phyloP scores from a whole-genome alignment of 2,113 vertebrate genomes.

The Hiodon tergisus region DNA sequence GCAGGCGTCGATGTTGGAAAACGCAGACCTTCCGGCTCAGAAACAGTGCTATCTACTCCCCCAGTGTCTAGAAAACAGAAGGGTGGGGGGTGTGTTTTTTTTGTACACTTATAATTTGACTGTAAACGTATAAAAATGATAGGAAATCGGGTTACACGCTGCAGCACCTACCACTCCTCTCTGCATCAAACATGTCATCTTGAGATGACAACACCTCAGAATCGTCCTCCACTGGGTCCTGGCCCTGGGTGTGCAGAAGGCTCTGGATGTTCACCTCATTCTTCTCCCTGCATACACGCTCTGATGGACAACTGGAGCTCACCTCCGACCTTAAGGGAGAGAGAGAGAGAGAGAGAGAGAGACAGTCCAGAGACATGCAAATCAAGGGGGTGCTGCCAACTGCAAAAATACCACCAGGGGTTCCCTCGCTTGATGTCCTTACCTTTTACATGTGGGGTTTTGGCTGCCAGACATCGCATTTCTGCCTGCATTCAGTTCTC shows the following conservation, averaged over 20 bases:
- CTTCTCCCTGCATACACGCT: conserved; percentile 38
- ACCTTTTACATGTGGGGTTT: conserved; percentile 48
- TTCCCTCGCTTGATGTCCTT: neutral
- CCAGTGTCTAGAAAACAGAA: conserved; percentile 37
- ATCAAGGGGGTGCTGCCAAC: neutral
- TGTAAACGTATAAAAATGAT: neutral
- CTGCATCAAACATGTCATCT: conserved; percentile 77
- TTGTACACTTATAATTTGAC: neutral
- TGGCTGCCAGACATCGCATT: conserved; percentile 23
- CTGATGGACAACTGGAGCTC: conserved; percentile 59
- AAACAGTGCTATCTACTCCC: conserved; percentile 58
- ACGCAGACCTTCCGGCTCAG: conserved; percentile 56
- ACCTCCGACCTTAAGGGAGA: conserved; percentile 51
- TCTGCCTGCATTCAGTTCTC: neutral
- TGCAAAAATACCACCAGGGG: neutral
- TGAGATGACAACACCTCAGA: conserved; percentile 73
- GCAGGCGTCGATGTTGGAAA: conserved; percentile 65
- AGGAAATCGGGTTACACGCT: neutral
- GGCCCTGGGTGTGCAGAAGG: conserved; percentile 49
- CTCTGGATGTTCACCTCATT: conserved; percentile 46
- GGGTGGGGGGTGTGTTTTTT: neutral
- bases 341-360: neutral
- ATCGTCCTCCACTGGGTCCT: conserved; percentile 39
- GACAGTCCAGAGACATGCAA: neutral
- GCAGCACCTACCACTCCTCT: conserved; percentile 43